These are phyloP conservation scores for Synodontis membranacea DNA, from an alignment of 2,113 vertebrate species.

Conservation along the genomic window DNA sequence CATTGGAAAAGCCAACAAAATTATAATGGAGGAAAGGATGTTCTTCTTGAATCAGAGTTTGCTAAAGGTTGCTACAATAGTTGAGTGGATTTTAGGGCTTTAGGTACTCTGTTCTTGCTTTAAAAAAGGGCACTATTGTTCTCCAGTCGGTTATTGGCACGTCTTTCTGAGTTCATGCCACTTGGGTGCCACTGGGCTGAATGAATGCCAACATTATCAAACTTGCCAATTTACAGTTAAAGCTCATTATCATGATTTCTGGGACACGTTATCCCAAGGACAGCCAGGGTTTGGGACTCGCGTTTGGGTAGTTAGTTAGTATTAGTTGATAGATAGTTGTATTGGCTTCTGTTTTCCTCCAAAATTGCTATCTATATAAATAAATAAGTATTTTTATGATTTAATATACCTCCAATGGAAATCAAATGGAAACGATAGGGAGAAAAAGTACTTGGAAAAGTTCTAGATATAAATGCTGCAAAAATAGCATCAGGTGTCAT, in stretches of 20 bases:
- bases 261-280: constrained; percentile 7
- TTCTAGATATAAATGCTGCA: too few species aligned
- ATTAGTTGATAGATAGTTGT: too few species aligned
- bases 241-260: constrained; percentile 38
- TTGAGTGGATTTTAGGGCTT: constrained; percentile 9
- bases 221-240: constrained; percentile 32
- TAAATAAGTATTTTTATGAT: too few species aligned
- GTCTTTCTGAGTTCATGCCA: background rate
- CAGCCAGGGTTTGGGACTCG: background rate
- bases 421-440: too few species aligned
- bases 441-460: too few species aligned
- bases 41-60: constrained; percentile 27
- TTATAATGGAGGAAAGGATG: background rate
- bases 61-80: background rate
- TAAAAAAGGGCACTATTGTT: constrained; percentile 15
- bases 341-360: background rate
- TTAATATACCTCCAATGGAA: too few species aligned
- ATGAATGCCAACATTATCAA: constrained; percentile 17
- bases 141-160: constrained; percentile 9
- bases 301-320: background rate
- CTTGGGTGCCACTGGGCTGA: constrained; percentile 17
- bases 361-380: background rate
- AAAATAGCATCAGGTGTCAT: too few species aligned
- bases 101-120: background rate
- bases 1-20: background rate